Evolutionary conservation across 2,888 invertebrate genomes (phyloP).

Genomic region (Dryadula phaetusa): DNA sequence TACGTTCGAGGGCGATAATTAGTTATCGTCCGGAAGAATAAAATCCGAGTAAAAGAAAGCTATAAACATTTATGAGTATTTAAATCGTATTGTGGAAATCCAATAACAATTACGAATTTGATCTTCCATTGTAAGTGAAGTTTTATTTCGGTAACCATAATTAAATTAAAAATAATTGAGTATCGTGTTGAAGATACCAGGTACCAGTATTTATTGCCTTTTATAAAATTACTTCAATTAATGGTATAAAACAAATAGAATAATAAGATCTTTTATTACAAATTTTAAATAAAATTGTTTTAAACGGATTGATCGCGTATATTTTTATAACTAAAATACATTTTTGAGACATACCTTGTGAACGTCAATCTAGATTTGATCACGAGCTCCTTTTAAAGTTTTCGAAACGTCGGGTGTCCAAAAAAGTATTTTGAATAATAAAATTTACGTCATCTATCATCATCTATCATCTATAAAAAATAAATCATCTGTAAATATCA

Average conservation of each 20-base stretch:
- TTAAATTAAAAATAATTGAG: conserved; percentile 41
- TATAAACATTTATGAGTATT: conserved; percentile 53
- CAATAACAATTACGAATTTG: conserved; percentile 51
- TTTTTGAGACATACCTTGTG: no score
- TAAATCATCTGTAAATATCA: no score
- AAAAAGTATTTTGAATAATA: no score
- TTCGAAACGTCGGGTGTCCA: no score
- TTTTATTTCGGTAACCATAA: conserved; percentile 39
- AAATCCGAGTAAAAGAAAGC: conserved; percentile 38
- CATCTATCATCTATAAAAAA: no score
- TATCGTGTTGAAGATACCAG: conserved; percentile 16
- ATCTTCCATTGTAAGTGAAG: conserved; percentile 38
- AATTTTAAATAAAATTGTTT: no score
- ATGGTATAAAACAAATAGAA: not conserved
- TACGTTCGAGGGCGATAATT: conserved; percentile 17
- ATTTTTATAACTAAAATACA: no score
- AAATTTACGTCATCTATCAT: no score
- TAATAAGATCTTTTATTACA: no score
- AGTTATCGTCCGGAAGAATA: conserved; percentile 27
- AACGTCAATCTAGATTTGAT: no score
- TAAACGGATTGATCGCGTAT: no score
- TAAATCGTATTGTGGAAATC: conserved; percentile 51
- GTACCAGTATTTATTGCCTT: not conserved
- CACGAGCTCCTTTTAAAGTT: no score
- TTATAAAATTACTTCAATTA: not conserved